Evolutionary conservation across 2,797 vertebrate genomes (phyloP), one percentile per base, ranked within the genome.

Genomic region (Pseudochromis fuscus): DNA sequence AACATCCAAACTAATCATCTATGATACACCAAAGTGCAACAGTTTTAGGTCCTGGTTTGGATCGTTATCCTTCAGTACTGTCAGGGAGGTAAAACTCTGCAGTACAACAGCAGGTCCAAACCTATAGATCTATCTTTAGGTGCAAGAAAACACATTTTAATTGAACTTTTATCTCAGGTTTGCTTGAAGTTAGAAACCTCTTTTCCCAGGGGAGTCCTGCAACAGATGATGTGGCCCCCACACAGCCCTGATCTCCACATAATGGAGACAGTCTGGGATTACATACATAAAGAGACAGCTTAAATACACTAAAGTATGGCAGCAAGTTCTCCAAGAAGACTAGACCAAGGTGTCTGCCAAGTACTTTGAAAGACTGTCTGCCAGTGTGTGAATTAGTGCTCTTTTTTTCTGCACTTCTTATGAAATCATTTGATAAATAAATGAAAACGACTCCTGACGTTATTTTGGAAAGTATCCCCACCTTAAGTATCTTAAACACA

Each of bases 211-310:
- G 45, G 45, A 49, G 45, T 50, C 30, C 23, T 48, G 30, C 44
- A 61, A 7, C 30, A 37, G 59, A 61, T 49, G 59, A 24, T 61
- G 11, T 23, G 40, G 40, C 19, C 44, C 28, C 59, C 44, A 37
- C 59, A 37, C 16, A 61, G 59, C 21, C 35, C 45, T 62, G 62
- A 53, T 44, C 38, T 33, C 27, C 1, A 79, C 40, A 61, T 35
- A 33, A 61, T 48, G 58, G 48, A 62, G 30, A 35, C 44, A 61
- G 12, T 48, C 30, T 35, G 46, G 31, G 58, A 48, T 24, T 48
- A 21, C 30, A 45, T 30, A 38, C 27, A 48, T 35, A 44, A 61
- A 35, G 44, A 48, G 28, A 48, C 58, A 35, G 24, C 42, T 24
- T 35, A 25, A 48, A 48, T 61, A 21, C 30, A 61, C 33, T 28